These are phyloP conservation scores for Glyptemys insculpta DNA, from an alignment of 2,797 vertebrate genomes.

Conservation along the genomic window DNA sequence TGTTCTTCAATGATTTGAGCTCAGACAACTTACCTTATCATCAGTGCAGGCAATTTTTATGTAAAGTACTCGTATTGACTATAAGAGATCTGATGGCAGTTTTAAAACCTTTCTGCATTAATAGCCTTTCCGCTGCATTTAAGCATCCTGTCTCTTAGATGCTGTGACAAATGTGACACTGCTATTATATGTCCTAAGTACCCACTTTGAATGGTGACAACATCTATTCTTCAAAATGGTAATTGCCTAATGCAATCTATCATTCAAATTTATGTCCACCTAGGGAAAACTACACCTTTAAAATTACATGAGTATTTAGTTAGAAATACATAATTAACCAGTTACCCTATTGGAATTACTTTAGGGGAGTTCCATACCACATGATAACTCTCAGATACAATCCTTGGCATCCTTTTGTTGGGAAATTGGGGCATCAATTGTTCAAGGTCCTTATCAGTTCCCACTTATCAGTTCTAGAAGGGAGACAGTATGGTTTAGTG, in stretches of 20 bases:
- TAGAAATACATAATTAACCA: slow-evolving; percentile 72
- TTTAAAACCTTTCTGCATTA: slow-evolving; percentile 79
- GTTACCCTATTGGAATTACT: slow-evolving; percentile 68
- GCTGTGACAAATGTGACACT: slow-evolving; percentile 74
- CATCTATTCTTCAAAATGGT: slow-evolving; percentile 67
- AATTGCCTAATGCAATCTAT: slow-evolving; percentile 73
- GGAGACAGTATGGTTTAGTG: not conserved
- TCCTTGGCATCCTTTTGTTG: not conserved
- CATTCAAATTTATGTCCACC: slow-evolving; percentile 67
- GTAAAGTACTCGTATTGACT: slow-evolving; percentile 78
- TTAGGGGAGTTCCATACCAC: slow-evolving; percentile 40
- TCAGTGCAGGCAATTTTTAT: slow-evolving; percentile 80
- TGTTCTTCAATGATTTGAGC: slow-evolving; percentile 76
- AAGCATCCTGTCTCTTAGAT: slow-evolving; percentile 64
- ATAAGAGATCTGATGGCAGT: slow-evolving; percentile 77
- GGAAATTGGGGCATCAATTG: not conserved
- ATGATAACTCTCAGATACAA: not conserved
- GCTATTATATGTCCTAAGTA: slow-evolving; percentile 75
- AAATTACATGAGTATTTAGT: slow-evolving; percentile 68
- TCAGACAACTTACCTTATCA: slow-evolving; percentile 75
- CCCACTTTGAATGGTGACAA: slow-evolving; percentile 76
- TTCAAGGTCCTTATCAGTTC: not conserved
- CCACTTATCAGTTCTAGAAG: not conserved
- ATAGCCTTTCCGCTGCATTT: slow-evolving; percentile 77
- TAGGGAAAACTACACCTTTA: slow-evolving; percentile 53